Percentiles rank a stretch among this genome's conserved stretches.
phyloP scores from a whole-genome alignment of 1,140 invertebrate genomes.

The Linepithema humile region DNA sequence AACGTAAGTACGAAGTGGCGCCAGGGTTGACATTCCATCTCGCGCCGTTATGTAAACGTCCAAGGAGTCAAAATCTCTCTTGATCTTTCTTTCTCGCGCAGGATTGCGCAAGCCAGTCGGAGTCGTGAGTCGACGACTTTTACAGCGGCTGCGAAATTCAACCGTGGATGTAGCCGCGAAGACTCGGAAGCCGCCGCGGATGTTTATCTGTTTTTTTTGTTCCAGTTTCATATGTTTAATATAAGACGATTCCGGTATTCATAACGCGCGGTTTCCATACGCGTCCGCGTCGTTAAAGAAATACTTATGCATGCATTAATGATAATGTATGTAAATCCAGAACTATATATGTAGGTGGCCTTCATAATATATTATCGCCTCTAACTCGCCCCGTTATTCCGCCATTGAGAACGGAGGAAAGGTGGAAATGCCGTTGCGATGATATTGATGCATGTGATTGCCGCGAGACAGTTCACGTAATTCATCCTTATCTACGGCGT shows the following conservation, averaged over 20 bases:
- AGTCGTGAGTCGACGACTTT: conserved; percentile 44
- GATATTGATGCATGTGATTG: too few relatives aligned
- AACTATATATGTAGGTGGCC: neutral
- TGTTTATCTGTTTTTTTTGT: neutral
- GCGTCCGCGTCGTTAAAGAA: too few relatives aligned
- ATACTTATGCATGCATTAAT: neutral
- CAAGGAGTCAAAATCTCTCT: conserved; percentile 58
- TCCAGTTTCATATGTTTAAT: neutral
- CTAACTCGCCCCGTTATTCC: neutral
- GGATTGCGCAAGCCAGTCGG: conserved; percentile 13
- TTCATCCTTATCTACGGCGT: neutral
- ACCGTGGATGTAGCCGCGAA: neutral
- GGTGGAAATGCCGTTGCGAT: too few relatives aligned
- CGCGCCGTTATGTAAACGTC: conserved; percentile 66
- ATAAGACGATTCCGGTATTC: neutral
- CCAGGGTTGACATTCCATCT: conserved; percentile 59
- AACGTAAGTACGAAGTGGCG: neutral
- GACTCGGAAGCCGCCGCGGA: conserved; percentile 1
- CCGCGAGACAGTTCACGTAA: neutral
- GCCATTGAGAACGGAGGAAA: neutral
- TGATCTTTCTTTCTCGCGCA: conserved; percentile 23
- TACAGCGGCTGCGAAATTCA: conserved; percentile 33
- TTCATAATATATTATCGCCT: neutral
- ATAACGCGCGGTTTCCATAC: neutral
- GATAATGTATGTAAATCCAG: neutral